Evolutionary conservation across 2,888 invertebrate genomes (phyloP), one percentile per base, ranked within the genome.

Genomic region (Germaria angustata): DNA sequence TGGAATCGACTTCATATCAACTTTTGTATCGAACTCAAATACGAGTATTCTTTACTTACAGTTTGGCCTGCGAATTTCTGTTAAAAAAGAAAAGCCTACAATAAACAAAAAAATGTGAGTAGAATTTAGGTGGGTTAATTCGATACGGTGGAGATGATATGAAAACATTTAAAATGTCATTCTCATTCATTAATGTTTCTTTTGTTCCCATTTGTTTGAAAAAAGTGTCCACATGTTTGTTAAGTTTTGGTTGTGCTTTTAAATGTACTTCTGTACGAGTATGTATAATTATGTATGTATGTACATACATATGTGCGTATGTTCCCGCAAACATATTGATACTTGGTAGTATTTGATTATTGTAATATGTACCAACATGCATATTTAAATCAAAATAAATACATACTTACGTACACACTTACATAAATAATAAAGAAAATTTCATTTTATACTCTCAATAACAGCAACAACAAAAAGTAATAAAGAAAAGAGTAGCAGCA

Each of bases 371-470:
- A 34, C 34, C 24, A 13, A 17, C 28, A 36, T 61, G 5, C 28
- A 41, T 28, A 71, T 61, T 57, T 20, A 46, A 44, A 28, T 68
- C 17, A n/a, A 28, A 28, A 28, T 28, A 28, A 46, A 22, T 49
- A 22, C 1, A 9, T 49, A 49, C 13, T 2, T 22, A 4, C 13
- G 5, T n/a, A 69, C n/a, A 36, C 49, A 46, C 34, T 11, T 61
- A 41, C 7, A 7, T 61, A 51, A 8, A 22, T 63, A 53, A 69
- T 69, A 53, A 41, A 55, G 39, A 39, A 41, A 73, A 17, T 57
- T 24, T 24, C 36, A 44, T 55, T 66, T 13, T 24, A 9, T 66
- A 49, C 76, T 75, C 75, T 75, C 57, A 32, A 36, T 28, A 34
- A 63, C 46, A 69, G 51, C 36, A 61, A 46, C 28, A 41, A 53